phyloP scores from a whole-genome alignment of 2,113 vertebrate species.

The Paratilapia polleni region DNA sequence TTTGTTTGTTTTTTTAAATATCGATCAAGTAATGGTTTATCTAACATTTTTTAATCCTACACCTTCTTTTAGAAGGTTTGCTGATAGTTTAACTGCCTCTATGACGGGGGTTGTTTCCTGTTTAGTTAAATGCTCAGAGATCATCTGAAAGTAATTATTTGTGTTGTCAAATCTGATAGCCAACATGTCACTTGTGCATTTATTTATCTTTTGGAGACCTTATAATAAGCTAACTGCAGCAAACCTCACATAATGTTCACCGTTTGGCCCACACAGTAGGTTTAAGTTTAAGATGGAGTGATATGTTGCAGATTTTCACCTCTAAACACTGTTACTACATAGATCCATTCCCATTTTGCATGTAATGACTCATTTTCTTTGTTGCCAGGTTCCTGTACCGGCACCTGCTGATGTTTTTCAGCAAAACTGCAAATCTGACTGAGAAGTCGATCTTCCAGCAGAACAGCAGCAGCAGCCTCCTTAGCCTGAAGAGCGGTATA shows the following conservation, averaged over 20 bases:
- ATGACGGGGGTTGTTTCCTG: background rate
- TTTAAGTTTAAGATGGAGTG: background rate
- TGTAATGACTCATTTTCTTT: background rate
- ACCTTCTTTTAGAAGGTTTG: background rate
- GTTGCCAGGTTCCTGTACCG: slow-evolving; percentile 85
- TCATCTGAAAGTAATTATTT: background rate
- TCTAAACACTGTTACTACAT: background rate
- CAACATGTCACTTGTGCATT: background rate
- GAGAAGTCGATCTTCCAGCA: slow-evolving; percentile 88
- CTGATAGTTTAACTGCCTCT: background rate
- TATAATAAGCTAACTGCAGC: background rate
- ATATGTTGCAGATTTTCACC: background rate
- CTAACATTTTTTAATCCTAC: background rate
- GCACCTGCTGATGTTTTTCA: slow-evolving; percentile 91
- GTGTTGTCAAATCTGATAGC: background rate
- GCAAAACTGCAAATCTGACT: slow-evolving; percentile 80
- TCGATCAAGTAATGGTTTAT: background rate
- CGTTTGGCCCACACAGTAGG: background rate
- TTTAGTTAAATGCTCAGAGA: background rate
- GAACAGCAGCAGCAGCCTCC: slow-evolving; percentile 80
- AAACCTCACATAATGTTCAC: background rate
- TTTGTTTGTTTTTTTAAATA: background rate
- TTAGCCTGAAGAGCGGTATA: slow-evolving; percentile 86
- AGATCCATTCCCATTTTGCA: background rate
- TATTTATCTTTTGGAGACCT: background rate